A percentile compares a stretch with the other conserved stretches of the same genome.
Conservation (phyloP, 2,888 invertebrate genomes). For the Pollenia griseotomentosa region DNA sequence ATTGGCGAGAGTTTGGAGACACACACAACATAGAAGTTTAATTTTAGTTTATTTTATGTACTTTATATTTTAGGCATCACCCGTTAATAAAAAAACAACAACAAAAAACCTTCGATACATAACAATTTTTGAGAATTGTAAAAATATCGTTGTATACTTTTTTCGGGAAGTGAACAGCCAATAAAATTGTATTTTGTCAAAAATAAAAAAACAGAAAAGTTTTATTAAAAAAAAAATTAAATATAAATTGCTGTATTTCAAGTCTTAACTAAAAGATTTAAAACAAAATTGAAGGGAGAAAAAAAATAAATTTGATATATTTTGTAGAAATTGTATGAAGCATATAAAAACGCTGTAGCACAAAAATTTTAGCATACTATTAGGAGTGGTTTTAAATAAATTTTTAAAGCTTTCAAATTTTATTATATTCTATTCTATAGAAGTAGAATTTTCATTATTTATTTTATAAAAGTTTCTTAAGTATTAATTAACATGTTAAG, state of each 20-base stretch:
- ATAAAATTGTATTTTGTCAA: conserved; percentile 59
- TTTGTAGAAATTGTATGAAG: neutral
- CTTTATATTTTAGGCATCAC: conserved; percentile 23
- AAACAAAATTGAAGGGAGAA: neutral
- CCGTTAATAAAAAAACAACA: neutral
- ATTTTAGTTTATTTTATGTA: neutral
- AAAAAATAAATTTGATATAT: neutral
- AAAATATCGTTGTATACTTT: neutral
- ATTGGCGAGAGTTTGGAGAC: conserved; percentile 12
- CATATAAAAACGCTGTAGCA: neutral
- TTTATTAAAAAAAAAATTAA: neutral
- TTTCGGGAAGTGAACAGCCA: conserved; percentile 3
- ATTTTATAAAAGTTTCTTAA: too few relatives aligned
- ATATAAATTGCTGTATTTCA: conserved; percentile 14
- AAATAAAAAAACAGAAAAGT: neutral
- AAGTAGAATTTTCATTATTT: too few relatives aligned
- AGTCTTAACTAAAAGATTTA: neutral
- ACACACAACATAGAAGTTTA: conserved; percentile 12
- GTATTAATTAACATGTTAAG: too few relatives aligned
- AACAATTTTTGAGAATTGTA: conserved; percentile 3
- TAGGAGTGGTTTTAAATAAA: neutral
- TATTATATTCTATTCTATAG: too few relatives aligned
- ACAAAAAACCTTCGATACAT: conserved; percentile 35
- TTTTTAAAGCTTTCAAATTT: too few relatives aligned
- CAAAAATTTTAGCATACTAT: neutral